Base-by-base conservation (phyloP, 2,113 vertebrate species). In the Sigmodon hispidus region DNA sequence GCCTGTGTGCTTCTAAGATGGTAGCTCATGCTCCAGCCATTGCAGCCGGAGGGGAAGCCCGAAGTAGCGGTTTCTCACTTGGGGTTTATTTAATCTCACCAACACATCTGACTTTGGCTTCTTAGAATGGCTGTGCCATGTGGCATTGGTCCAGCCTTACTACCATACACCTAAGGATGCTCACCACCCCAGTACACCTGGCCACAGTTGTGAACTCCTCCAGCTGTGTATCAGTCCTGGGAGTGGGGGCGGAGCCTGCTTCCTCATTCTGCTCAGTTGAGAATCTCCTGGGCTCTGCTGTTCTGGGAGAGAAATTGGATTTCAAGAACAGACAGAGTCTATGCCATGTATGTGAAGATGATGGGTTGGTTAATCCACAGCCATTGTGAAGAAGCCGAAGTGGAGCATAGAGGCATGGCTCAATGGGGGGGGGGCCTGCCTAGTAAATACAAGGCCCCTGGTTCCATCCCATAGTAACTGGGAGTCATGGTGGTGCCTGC, bases 231-330 rank as follows among this genome's bases (percentile, higher is more conserved):
- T 7, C 57, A 40, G 13, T 1, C 26, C 59, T 45, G 16, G 21
- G 2, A 1, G 11, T 3, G 4, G 36, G 24, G 40, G 10, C 9
- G 1, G 13, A 83, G 40, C 7, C 4, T 15, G 24, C 29, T 26
- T 43, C 31, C 21, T 86, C 10, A 36, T 48, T 36, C 43, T 16
- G 19, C 57, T 29, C 29, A 12, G 5, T 17, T 52, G 22, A 65
- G 43, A 9, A 5, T 21, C 31, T 43, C 73, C 8, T 48, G 70
- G 57, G 12, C 19, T 43, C 52, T 7, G 17, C 57, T 48, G 55
- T 36, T 19, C 55, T 9, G 17, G 6, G 31, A 63, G 16, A 83
- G 31, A 43, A 61, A 16, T 65, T 29, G 59, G 26, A 6, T n/a
- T 26, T 4, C 40, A 84, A 26, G 15, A 3, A 10, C 31, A 70